Evolutionary conservation across 2,888 invertebrate genomes (phyloP).

Genomic region (Coecobrya sp.): DNA sequence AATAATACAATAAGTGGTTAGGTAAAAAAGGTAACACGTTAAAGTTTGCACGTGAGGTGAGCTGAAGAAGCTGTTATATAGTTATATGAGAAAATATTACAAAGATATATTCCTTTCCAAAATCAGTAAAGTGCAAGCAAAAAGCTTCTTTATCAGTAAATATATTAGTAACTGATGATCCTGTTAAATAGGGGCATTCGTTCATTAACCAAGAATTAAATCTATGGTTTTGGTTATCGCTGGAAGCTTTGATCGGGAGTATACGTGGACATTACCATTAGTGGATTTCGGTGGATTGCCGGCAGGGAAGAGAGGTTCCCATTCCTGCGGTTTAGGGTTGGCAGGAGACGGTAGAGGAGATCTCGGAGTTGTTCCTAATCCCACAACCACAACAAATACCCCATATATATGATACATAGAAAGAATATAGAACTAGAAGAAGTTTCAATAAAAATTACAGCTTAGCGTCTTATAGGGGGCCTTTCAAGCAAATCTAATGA

Average conservation of each 20-base stretch:
- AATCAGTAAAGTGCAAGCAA: slow-evolving; percentile 45
- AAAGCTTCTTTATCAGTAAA: slow-evolving; percentile 72
- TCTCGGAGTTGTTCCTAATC: slow-evolving; percentile 85
- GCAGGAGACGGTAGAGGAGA: slow-evolving; percentile 90
- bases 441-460: slow-evolving; percentile 35
- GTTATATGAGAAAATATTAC: slow-evolving; percentile 31
- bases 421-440: slow-evolving; percentile 73
- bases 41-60: slow-evolving; percentile 39
- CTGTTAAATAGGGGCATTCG: slow-evolving; percentile 15
- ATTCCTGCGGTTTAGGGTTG: slow-evolving; percentile 90
- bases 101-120: slow-evolving; percentile 43
- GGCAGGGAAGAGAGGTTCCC: slow-evolving; percentile 87
- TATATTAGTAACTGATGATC: slow-evolving; percentile 36
- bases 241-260: slow-evolving; percentile 61
- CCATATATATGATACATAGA: slow-evolving; percentile 68
- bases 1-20: slow-evolving; percentile 29
- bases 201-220: slow-evolving; percentile 59
- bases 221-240: slow-evolving; percentile 50
- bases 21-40: slow-evolving; percentile 53
- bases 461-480: slow-evolving; percentile 25
- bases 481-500: not conserved
- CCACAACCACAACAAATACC: slow-evolving; percentile 80
- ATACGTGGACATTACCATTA: slow-evolving; percentile 90
- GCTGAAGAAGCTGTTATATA: slow-evolving; percentile 50
- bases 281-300: slow-evolving; percentile 91